Evolutionary conservation across 1,140 invertebrate genomes (phyloP), one percentile per base, ranked within the genome.

Genomic region (Trissolcus basalis): DNA sequence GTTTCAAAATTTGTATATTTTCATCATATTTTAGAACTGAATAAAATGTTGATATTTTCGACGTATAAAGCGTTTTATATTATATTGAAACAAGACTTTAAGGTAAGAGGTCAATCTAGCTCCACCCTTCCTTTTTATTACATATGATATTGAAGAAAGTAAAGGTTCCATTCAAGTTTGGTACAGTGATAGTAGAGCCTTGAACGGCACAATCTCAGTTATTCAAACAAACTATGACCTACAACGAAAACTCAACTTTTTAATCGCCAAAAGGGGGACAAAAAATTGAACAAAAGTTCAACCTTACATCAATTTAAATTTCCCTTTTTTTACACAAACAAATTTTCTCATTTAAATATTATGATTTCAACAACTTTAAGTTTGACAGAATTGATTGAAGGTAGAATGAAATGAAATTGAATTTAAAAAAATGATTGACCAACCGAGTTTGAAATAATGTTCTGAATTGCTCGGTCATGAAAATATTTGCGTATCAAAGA

Each of bases 401-500:
- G 10, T 5, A 35, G n/a, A 27, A 6, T 27, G 19, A 6, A 27
- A 27, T 6, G 19, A 3, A 27, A 27, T 27, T 27, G 19, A 27
- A 27, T 3, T 6, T 27, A 27, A 27, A 27, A 27, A 27, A 27
- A 27, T 27, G 6, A 27, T 27, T 27, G 19, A 27, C 19, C 19
- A 27, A 27, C 2, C 6, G 19, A 27, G 19, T 27, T 27, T 27
- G 19, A 27, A 27, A 27, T 27, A 1, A 27, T 27, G 51, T 35
- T 35, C 19, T 44, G 39, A 56, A 51, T 53, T 53, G 41, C 64
- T 50, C 10, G 33, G 36, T 59, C 55, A 71, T 56, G 45, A 49
- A 56, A 41, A 69, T 14, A 63, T 55, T 48, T 58, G 71, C 10
- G 53, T 77, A 8, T 49, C 67, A 16, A 69, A 19, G 43, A 55